These are phyloP conservation scores for Whitmania pigra DNA, from an alignment of 1,140 invertebrate genomes.

Conservation along the genomic window DNA sequence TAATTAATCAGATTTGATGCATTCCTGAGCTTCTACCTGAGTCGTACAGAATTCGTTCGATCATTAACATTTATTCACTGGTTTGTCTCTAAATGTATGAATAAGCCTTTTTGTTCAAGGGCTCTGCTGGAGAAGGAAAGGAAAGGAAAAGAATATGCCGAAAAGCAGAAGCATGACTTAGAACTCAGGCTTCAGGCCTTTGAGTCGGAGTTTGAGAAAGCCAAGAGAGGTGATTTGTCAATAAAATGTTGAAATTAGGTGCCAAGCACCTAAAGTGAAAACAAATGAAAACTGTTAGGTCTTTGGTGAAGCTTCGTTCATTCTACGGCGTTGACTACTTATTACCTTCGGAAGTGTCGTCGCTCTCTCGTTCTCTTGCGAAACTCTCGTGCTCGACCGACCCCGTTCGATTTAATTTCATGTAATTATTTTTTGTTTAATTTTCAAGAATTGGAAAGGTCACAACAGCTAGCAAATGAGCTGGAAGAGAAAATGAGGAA, in stretches of 20 bases:
- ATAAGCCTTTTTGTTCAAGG: conserved; percentile 23
- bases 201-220: conserved; percentile 27
- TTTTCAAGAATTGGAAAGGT: conserved; percentile 21
- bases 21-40: too few species aligned
- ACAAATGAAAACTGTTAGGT: too few species aligned
- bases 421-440: too few species aligned
- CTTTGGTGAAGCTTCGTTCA: too few species aligned
- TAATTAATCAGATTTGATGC: too few species aligned
- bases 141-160: conserved; percentile 35
- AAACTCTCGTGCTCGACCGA: too few species aligned
- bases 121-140: conserved; percentile 35
- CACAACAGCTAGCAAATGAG: conserved; percentile 20
- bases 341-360: neutral
- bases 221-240: conserved; percentile 9
- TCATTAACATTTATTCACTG: too few species aligned
- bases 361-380: neutral
- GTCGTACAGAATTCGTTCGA: too few species aligned
- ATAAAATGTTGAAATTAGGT: too few species aligned
- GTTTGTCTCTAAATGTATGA: neutral
- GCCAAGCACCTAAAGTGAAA: too few species aligned
- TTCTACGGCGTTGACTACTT: neutral
- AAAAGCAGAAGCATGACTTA: conserved; percentile 36
- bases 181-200: conserved; percentile 33
- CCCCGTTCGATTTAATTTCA: too few species aligned
- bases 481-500: conserved; percentile 25